Conservation (phyloP, 1,140 invertebrate species). For the Macrostomum lignano region DNA sequence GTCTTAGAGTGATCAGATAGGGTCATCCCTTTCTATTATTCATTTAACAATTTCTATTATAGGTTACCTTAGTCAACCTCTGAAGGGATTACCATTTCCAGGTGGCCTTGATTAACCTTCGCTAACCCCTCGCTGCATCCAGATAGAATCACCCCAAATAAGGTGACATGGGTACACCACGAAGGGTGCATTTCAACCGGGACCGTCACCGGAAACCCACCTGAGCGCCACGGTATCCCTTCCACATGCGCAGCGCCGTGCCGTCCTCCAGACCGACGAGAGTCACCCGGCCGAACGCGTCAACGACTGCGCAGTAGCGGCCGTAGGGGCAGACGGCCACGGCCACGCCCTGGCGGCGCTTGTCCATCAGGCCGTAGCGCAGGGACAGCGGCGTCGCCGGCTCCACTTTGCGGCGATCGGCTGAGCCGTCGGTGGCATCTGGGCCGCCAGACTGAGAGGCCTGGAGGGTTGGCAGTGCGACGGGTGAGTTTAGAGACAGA, state of each 20-base stretch:
- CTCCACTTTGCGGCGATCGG: constrained; percentile 32
- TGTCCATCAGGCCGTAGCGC: constrained; percentile 45
- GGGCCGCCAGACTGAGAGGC: neutral
- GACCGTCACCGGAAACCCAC: constrained; percentile 11
- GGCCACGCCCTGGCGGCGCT: constrained; percentile 39
- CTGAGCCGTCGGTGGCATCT: too few species aligned
- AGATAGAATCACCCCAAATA: constrained; percentile 56
- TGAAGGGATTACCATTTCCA: too few species aligned
- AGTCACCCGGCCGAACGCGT: constrained; percentile 53
- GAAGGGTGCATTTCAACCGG: neutral
- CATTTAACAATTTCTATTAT: too few species aligned
- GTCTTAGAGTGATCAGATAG: too few species aligned
- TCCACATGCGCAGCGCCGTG: constrained; percentile 53
- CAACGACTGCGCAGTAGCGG: constrained; percentile 46
- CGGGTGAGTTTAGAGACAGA: too few species aligned
- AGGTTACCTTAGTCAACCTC: too few species aligned
- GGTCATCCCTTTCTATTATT: too few species aligned
- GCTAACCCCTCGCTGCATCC: constrained; percentile 37
- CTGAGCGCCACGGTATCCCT: constrained; percentile 63
- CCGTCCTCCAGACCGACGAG: constrained; percentile 51
- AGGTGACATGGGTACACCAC: neutral
- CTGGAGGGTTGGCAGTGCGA: constrained; percentile 5
- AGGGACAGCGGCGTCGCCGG: constrained; percentile 25
- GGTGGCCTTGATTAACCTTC: too few species aligned
- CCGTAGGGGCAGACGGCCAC: constrained; percentile 48